Evolutionary conservation across 2,113 vertebrate species (phyloP).

Genomic region (Indicator indicator): DNA sequence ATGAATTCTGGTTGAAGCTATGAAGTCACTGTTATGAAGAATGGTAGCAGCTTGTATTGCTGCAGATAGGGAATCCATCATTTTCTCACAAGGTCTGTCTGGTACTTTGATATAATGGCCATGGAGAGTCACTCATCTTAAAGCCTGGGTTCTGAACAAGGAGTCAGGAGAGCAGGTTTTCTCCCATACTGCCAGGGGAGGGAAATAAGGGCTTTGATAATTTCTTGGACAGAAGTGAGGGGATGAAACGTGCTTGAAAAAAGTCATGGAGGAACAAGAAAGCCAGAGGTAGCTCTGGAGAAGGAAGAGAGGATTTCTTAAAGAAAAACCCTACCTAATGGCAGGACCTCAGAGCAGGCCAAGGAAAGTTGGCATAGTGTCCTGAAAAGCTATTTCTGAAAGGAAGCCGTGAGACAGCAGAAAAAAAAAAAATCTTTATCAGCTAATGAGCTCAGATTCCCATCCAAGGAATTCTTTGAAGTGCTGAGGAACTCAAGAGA

Average conservation of each 20-base stretch:
- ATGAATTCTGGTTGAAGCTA: conserved; percentile 17
- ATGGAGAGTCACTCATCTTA: background rate
- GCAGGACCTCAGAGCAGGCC: background rate
- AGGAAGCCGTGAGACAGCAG: conserved; percentile 45
- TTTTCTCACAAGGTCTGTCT: conserved; percentile 4
- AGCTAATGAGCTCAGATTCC: conserved; percentile 45
- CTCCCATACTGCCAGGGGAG: background rate
- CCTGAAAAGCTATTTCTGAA: conserved; percentile 16
- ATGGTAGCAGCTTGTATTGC: background rate
- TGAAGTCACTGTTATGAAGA: background rate
- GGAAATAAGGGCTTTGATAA: background rate
- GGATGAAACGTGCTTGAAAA: background rate
- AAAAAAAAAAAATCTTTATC: conserved; percentile 15
- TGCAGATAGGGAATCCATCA: background rate
- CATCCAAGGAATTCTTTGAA: conserved; percentile 49
- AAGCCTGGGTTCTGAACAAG: background rate
- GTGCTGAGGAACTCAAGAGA: conserved; percentile 1
- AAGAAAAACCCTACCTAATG: background rate
- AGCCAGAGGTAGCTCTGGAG: background rate
- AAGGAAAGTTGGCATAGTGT: background rate
- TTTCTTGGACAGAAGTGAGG: background rate
- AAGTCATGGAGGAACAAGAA: background rate
- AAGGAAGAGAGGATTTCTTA: background rate
- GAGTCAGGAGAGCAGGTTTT: background rate
- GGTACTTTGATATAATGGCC: background rate